Evolutionary conservation across 1,140 invertebrate genomes (phyloP), one percentile per base, ranked within the genome.

Genomic region (Meloidogyne floridensis): DNA sequence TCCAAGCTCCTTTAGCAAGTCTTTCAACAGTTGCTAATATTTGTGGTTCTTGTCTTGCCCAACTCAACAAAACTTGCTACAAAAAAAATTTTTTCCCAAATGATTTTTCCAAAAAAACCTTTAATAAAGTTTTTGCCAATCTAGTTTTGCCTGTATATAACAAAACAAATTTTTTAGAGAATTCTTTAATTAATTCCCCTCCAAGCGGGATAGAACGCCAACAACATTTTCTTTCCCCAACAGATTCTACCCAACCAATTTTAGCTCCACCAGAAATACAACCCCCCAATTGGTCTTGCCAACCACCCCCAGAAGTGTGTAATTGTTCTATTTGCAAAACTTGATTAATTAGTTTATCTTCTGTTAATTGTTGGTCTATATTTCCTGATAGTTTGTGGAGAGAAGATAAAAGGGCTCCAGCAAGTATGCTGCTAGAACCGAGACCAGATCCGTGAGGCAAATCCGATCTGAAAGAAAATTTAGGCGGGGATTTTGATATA

Each of bases 141-240:
- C 86, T 70, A 47, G 86, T 86, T 82, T 84, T 81, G n/a, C 86
- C 86, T 10, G 86, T 87, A 75, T 87, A 87, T 18, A 87, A 72
- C 15, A 87, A 74, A 43, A 82, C 80, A n/a, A 87, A 56, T 53
- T 83, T 59, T 20, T 87, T 81, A 54, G 83, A 32, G 18, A 81
- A 71, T 72, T 86, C 47, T 8, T 82, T 73, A 47, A 32, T 65
- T 72, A 87, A 20, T 3, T 15, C 20, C 65, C 65, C 53, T 11
- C 6, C 20, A 82, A 74, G 13, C 65, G 65, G 18, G 72, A 81
- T 9, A 20, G 53, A 51, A 43, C 56, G 53, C 59, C 77, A 75
- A 75, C 42, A n/a, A 83, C 56, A 56, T 51, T 81, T 15, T 76
- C 84, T 43, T 83, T 54, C 7, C 10, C 69, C 65, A 43, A 10